These are phyloP conservation scores for Serranus cabrilla DNA, from an alignment of 2,797 vertebrate species.

Conservation along the genomic window DNA sequence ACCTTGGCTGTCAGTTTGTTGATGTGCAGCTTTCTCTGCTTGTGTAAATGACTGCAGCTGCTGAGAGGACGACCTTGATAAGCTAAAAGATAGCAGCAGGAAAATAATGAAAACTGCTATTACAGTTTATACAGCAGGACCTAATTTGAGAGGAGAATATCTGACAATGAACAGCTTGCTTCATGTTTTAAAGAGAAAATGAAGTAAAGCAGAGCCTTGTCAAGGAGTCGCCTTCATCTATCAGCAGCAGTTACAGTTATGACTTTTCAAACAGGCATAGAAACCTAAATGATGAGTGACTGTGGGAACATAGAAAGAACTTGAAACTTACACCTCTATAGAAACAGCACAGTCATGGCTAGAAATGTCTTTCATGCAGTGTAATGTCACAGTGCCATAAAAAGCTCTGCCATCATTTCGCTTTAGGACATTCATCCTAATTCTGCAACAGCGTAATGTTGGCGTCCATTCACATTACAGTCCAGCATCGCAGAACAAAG, in stretches of 20 bases:
- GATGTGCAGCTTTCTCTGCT: neutral
- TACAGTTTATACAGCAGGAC: neutral
- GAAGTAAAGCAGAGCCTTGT: neutral
- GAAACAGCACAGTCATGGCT: too few species aligned
- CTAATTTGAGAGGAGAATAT: neutral
- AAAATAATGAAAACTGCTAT: constrained; percentile 2
- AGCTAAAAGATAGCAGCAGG: neutral
- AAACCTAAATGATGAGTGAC: too few species aligned
- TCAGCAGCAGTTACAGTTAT: neutral
- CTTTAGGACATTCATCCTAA: too few species aligned
- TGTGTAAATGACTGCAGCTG: neutral
- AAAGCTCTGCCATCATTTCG: too few species aligned
- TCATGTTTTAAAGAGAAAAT: neutral
- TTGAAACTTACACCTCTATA: too few species aligned
- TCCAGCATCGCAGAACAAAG: too few species aligned
- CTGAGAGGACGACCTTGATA: neutral
- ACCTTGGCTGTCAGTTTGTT: neutral
- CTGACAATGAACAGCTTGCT: neutral
- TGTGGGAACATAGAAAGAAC: too few species aligned
- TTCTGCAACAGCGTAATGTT: too few species aligned
- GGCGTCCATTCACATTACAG: too few species aligned
- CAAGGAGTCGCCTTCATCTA: neutral
- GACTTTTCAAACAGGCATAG: too few species aligned
- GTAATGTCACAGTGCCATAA: too few species aligned
- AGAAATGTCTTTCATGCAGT: too few species aligned